phyloP scores from a whole-genome alignment of 2,113 vertebrate species.

The Delphinus delphis region DNA sequence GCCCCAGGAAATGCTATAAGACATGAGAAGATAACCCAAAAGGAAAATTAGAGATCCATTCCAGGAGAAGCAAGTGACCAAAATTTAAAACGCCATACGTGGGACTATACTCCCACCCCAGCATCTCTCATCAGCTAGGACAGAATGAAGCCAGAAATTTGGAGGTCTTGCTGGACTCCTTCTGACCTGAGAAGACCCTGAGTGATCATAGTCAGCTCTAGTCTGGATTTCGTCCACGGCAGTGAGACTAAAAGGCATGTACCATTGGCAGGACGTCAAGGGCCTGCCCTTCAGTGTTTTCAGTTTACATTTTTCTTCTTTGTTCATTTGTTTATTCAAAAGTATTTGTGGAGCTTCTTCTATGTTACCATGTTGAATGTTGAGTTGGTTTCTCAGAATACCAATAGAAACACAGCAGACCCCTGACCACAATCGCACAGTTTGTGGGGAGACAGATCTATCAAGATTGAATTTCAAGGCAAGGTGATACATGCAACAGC shows the following conservation, averaged over 20 bases:
- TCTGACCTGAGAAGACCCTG: not conserved
- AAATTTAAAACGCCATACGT: not conserved
- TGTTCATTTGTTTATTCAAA: not conserved
- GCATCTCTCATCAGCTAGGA: not conserved
- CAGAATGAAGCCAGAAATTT: not conserved
- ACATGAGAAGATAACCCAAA: not conserved
- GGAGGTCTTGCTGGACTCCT: not conserved
- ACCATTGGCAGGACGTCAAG: not conserved
- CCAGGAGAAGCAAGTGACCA: not conserved
- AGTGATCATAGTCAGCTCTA: accelerated
- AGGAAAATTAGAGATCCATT: not conserved
- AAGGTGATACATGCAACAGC: not conserved
- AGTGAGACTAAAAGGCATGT: accelerated
- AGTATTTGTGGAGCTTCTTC: not conserved
- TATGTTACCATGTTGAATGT: accelerated
- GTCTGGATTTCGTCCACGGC: accelerated
- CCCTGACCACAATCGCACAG: accelerated
- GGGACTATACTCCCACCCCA: accelerated
- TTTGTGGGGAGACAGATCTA: not conserved
- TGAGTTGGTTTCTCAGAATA: not conserved
- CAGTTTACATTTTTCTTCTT: too few species aligned
- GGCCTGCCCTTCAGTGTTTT: not conserved
- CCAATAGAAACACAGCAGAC: not conserved
- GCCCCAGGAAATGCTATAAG: not conserved
- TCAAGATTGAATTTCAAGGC: not conserved